A percentile compares a stretch with the other conserved stretches of the same genome.
phyloP scores from a whole-genome alignment of 2,797 vertebrate species.

The Salmo trutta region DNA sequence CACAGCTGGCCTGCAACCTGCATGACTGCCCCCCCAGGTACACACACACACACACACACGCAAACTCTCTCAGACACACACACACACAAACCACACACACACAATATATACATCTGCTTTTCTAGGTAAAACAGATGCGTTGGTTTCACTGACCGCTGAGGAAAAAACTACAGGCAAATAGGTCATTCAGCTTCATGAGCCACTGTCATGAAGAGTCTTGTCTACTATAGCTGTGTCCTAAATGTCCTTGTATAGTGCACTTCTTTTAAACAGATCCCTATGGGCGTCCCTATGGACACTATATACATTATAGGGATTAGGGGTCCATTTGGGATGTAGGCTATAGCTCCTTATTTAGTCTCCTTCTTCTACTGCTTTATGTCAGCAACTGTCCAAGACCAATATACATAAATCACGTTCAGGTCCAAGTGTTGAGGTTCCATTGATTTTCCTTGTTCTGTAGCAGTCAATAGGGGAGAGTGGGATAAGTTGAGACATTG shows the following conservation, averaged over 20 bases:
- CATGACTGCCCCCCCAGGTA: conserved; percentile 85
- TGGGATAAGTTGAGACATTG: too few relatives aligned
- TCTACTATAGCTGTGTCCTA: neutral
- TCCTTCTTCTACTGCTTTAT: neutral
- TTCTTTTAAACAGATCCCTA: neutral
- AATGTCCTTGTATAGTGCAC: neutral
- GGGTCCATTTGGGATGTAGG: neutral
- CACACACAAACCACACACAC: neutral
- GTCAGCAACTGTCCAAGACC: neutral
- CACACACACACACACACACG: neutral
- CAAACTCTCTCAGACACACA: too few relatives aligned
- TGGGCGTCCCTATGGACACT: neutral
- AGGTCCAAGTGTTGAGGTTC: neutral
- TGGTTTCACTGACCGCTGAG: conserved; percentile 6
- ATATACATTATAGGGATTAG: neutral
- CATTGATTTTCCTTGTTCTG: too few relatives aligned
- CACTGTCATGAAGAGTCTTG: neutral
- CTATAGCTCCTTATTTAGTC: neutral
- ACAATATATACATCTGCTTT: neutral
- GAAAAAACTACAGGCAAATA: neutral
- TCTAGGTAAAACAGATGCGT: conserved; percentile 6
- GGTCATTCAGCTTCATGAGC: conserved; percentile 1
- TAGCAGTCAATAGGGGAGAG: too few relatives aligned
- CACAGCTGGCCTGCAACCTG: conserved; percentile 76
- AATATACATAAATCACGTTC: neutral